Percentiles rank a stretch among this genome's conserved stretches.
Evolutionary conservation across 2,888 invertebrate genomes (phyloP).

Genomic region (Ashinkailepas kermadecensis): DNA sequence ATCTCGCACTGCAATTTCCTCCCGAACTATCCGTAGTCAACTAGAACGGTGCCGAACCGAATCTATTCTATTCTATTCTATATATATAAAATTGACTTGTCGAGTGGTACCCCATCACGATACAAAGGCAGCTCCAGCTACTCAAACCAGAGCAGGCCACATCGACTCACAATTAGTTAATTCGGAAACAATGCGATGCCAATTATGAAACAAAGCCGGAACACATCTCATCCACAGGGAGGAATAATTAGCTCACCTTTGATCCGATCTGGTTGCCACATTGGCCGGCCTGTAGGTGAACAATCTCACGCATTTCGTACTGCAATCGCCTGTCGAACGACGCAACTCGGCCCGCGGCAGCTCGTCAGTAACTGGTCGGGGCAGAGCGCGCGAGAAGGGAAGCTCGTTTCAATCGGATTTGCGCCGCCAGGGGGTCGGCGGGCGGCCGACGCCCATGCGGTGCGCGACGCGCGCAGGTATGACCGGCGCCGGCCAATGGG

Average conservation of each 20-base stretch:
- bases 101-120: too few relatives aligned
- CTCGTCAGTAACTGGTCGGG: neutral
- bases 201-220: too few relatives aligned
- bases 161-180: too few relatives aligned
- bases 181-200: too few relatives aligned
- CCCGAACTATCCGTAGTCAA: too few relatives aligned
- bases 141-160: too few relatives aligned
- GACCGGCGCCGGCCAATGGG: neutral
- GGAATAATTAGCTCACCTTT: conserved; percentile 57
- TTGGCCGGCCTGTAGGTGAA: conserved; percentile 89
- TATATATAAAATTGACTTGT: too few relatives aligned
- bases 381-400: neutral
- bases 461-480: neutral
- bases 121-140: too few relatives aligned
- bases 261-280: conserved; percentile 96
- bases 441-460: neutral
- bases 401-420: neutral
- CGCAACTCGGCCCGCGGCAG: neutral
- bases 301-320: conserved; percentile 85
- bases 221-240: neutral
- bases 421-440: neutral
- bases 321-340: neutral
- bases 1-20: too few relatives aligned
- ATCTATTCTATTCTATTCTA: too few relatives aligned
- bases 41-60: too few relatives aligned